Evolutionary conservation across 2,113 vertebrate species (phyloP).

Genomic region (Oncorhynchus tshawytscha): DNA sequence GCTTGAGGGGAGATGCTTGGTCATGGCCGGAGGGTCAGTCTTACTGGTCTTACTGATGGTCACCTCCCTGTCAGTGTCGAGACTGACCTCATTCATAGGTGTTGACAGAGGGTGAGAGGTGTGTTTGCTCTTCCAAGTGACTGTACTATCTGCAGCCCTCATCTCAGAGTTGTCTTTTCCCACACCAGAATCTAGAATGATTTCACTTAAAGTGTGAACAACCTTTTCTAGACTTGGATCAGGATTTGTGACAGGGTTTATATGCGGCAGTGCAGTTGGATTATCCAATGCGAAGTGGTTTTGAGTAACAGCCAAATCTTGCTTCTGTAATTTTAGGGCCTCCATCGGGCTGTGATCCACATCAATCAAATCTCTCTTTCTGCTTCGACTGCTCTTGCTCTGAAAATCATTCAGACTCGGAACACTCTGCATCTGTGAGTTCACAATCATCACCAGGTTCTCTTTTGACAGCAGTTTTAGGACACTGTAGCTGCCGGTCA

Average conservation of each 20-base stretch:
- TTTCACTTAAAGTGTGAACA: constrained; percentile 36
- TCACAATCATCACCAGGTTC: constrained; percentile 73
- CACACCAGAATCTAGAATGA: constrained; percentile 37
- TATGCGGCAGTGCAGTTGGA: constrained; percentile 61
- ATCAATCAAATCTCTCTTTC: constrained; percentile 76
- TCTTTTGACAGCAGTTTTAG: constrained; percentile 74
- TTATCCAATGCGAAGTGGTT: constrained; percentile 62
- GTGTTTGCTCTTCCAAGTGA: constrained; percentile 59
- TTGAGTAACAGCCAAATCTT: constrained; percentile 62
- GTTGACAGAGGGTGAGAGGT: constrained; percentile 55
- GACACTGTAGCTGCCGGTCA: constrained; percentile 69
- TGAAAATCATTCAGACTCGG: constrained; percentile 4
- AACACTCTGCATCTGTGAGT: constrained; percentile 64
- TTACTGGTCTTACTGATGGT: constrained; percentile 53
- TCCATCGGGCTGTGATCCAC: constrained; percentile 66
- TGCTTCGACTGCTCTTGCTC: constrained; percentile 69
- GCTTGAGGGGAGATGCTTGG: constrained; percentile 50
- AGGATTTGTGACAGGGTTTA: constrained; percentile 52
- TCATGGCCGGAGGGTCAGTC: constrained; percentile 53
- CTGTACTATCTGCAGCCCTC: constrained; percentile 28
- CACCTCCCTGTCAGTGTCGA: constrained; percentile 50
- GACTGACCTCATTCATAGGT: constrained; percentile 57
- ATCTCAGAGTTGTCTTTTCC: constrained; percentile 45
- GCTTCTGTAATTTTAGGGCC: constrained; percentile 51
- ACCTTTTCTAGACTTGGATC: constrained; percentile 53